phyloP scores from a whole-genome alignment of 2,797 vertebrate genomes.

The Channallabes apus region DNA sequence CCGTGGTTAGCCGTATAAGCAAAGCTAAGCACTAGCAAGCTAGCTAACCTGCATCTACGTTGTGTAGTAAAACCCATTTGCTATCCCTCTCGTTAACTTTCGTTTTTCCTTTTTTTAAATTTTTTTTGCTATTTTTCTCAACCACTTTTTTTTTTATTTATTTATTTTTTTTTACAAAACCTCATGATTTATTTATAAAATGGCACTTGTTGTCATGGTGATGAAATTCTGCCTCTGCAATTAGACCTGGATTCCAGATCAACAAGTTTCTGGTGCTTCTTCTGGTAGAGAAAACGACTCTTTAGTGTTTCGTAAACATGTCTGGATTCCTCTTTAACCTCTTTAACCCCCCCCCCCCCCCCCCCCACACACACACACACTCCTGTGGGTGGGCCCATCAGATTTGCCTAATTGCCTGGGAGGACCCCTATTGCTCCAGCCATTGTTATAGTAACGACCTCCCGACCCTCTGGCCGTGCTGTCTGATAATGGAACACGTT shows the following conservation, averaged over 20 bases:
- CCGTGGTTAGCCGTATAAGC: neutral
- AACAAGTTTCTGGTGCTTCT: neutral
- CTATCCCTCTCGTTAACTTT: no score
- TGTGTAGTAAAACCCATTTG: neutral
- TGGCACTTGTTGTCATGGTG: neutral
- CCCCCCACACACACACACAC: conserved; percentile 12
- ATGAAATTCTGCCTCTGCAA: neutral
- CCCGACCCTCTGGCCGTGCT: conserved; percentile 44
- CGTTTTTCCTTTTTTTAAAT: neutral
- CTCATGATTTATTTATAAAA: neutral
- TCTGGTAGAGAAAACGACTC: neutral
- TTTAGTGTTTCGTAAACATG: neutral
- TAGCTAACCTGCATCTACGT: neutral
- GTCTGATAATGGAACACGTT: conserved; percentile 52
- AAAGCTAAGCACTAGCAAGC: neutral
- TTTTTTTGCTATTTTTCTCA: no score
- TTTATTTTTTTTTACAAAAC: neutral
- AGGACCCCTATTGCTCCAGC: conserved; percentile 55
- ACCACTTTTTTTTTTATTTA: no score
- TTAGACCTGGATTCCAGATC: neutral
- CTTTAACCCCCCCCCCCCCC: neutral
- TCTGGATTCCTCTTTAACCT: conserved; percentile 28
- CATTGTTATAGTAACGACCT: conserved; percentile 58
- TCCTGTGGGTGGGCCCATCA: conserved; percentile 45
- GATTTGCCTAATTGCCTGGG: conserved; percentile 64